Evolutionary conservation across 2,797 vertebrate species (phyloP).

Genomic region (Urosaurus nigricauda): DNA sequence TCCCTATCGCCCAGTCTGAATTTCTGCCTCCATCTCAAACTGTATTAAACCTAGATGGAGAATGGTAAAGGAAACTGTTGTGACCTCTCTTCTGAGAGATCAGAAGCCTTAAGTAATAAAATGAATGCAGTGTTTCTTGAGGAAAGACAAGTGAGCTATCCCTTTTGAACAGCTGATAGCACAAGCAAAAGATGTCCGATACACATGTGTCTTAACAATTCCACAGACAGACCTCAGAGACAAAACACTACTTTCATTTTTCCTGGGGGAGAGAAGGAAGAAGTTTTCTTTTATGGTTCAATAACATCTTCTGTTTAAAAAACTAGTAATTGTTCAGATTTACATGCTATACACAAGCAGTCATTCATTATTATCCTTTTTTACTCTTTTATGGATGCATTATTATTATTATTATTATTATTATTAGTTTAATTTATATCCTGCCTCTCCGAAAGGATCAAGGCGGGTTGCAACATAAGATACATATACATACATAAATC

Average conservation of each 20-base stretch:
- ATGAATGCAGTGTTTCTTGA: slow-evolving; percentile 51
- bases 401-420: no score
- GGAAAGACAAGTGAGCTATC: slow-evolving; percentile 45
- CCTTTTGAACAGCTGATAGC: slow-evolving; percentile 39
- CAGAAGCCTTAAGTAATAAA: background rate
- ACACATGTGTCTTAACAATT: slow-evolving; percentile 52
- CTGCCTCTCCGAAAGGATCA: no score
- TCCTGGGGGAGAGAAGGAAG: background rate
- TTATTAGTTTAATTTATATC: no score
- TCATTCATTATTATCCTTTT: slow-evolving; percentile 47
- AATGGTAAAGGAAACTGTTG: slow-evolving; percentile 40
- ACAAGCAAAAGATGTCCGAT: slow-evolving; percentile 8
- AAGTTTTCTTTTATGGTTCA: slow-evolving; percentile 29
- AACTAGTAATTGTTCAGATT: background rate
- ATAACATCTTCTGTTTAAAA: slow-evolving; percentile 28
- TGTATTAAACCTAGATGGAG: slow-evolving; percentile 59
- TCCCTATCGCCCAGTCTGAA: slow-evolving; percentile 44
- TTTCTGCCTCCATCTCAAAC: slow-evolving; percentile 65
- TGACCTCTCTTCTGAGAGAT: slow-evolving; percentile 43
- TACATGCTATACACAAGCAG: background rate
- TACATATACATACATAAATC: no score
- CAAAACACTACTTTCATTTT: slow-evolving; percentile 27
- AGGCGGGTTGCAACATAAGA: no score
- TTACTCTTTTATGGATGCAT: slow-evolving; percentile 17
- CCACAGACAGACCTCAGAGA: slow-evolving; percentile 34